Evolutionary conservation across 2,113 vertebrate genomes (phyloP), one percentile per base, ranked within the genome.

Genomic region (Oophaga pumilio): DNA sequence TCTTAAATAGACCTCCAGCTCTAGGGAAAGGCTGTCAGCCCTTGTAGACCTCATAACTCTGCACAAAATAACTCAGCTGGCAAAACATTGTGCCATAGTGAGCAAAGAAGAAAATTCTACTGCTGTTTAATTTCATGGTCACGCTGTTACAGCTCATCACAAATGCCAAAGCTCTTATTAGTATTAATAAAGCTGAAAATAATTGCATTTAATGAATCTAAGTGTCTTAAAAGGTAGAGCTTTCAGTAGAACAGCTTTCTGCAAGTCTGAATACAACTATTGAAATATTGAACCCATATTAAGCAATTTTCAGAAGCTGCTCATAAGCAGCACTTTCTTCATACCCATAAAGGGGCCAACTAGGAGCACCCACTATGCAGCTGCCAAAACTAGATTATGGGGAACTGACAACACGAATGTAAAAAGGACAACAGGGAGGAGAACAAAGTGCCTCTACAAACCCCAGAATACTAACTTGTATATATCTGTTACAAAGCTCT

Each of bases 1-100:
- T 62, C 8, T 66, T 0, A 14, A 66, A 68, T 8, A 82, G 20
- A 82, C 43, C 80, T 82, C 62, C 43, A 82, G 81, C 81, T 20
- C 49, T 82, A 66, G 7, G 52, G 49, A 83, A 53, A 53, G n/a
- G 20, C 49, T 18, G 81, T 83, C 81, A 83, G 18, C 2, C 33
- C 22, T 22, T 83, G 13, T 53, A 83, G 50, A 43, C 12, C 15
- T 80, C 56, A 53, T n/a, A 69, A 26, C 22, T 53, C 49, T 66
- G 62, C 49, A 69, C 5, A 68, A 68, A 66, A 82, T 11, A 66
- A 52, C 13, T 66, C 28, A 82, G 64, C 43, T 24, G 80, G 33
- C 59, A 64, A 60, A 64, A 77, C 76, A 78, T 26, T 66, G 79
- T 62, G 11, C 15, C 77, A 80, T 20, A 22, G 56, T 80, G 78